These are phyloP conservation scores for Vanessa tameamea DNA, from an alignment of 1,140 invertebrate species.

Conservation along the genomic window DNA sequence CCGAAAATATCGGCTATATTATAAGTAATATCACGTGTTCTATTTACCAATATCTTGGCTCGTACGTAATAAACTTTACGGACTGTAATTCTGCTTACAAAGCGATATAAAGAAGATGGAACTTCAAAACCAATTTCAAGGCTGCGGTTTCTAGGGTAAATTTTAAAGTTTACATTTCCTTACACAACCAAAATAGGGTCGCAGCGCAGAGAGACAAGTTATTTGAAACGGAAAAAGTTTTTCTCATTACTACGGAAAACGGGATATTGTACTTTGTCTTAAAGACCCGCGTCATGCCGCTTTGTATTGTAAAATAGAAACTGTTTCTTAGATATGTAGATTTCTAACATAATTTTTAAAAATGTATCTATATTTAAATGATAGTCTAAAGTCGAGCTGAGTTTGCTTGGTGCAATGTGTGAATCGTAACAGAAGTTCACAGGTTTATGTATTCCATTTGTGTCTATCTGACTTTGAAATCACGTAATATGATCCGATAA, in stretches of 20 bases:
- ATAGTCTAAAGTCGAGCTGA: no score
- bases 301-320: constrained; percentile 19
- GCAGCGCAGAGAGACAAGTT: constrained; percentile 17
- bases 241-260: constrained; percentile 27
- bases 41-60: no score
- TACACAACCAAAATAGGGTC: constrained; percentile 18
- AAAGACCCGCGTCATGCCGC: constrained; percentile 10
- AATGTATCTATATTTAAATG: background rate
- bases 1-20: no score
- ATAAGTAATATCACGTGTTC: no score
- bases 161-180: constrained; percentile 7
- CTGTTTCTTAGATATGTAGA: constrained; percentile 14
- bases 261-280: constrained; percentile 20
- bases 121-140: background rate
- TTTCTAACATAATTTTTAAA: constrained; percentile 6
- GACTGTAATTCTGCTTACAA: background rate
- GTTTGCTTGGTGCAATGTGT: no score
- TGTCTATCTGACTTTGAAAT: no score
- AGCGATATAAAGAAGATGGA: background rate
- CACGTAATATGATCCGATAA: no score
- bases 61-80: no score
- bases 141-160: background rate
- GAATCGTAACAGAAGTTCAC: no score
- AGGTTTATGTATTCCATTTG: no score
- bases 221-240: constrained; percentile 25